Evolutionary conservation across 2,888 invertebrate genomes (phyloP), one percentile per base, ranked within the genome.

Genomic region (Agapostemon virescens): DNA sequence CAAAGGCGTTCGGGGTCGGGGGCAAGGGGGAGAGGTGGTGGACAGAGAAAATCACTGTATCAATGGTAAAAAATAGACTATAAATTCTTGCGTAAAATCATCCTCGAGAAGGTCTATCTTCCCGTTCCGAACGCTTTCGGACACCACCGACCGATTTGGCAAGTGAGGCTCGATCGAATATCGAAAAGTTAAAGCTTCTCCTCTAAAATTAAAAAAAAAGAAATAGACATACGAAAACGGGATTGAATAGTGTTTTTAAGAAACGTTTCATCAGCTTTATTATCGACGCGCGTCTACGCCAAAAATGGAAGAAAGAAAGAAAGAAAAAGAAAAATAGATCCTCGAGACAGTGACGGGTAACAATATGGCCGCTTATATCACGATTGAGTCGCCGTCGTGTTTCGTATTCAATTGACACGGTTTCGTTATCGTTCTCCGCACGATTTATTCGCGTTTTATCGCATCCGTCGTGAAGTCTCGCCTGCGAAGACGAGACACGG

Each of bases 51-150:
- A n/a, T 55, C n/a, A 9, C 26, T 52, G 36, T 15, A 26, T 36
- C 20, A 17, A 26, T 20, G 23, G 23, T 76, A 23, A 5, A 61
- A 55, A 66, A 52, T 70, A 17, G 38, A 23, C 38, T 30, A 45
- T 0, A 70, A 76, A 64, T 40, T 49, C n/a, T n/a, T 42, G n/a
- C 9, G 58, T 33, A 42, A 30, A 30, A 42, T 36, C 3, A 30
- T 30, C 49, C 1, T n/a, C 36, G 70, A 77, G 36, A 82, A 26
- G 26, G 26, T 55, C 84, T 89, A 87, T 87, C 17, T 61, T 15
- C 17, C 55, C 15, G 87, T 87, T n/a, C n/a, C 87, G 83, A 84
- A 89, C 88, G 86, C 83, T 83, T 84, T 87, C 84, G 88, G 89
- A 89, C 30, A 30, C 67, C 45, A 26, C 26, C 67, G 23, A 64